Evolutionary conservation across 1,140 invertebrate genomes (phyloP), one percentile per base, ranked within the genome.

Genomic region (Musca vetustissima): DNA sequence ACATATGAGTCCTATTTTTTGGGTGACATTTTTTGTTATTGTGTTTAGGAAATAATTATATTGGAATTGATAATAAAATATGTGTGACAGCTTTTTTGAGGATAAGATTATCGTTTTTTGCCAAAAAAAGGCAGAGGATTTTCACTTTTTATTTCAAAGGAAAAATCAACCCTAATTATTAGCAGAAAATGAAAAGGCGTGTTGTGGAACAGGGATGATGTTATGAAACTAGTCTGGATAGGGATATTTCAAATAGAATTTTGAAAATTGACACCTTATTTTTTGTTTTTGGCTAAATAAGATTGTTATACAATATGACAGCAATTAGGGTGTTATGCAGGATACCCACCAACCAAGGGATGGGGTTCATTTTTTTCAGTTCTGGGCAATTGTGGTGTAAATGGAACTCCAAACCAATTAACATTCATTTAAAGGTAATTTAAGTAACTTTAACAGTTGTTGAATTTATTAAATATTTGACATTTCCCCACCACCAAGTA

Each of bases 391-490:
- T 43, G 36, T 43, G 36, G 36, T 43, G 36, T 43, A 43, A 43
- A 43, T 1, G 28, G 24, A 59, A 15, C 25, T 59, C 55, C 28
- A 28, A 59, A 59, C 24, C 55, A 59, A 59, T 59, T 59, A 59
- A 59, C 24, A 59, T 14, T 32, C 15, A 15, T n/a, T n/a, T 15
- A 59, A 55, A 32, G 55, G 55, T 59, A 59, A 59, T 59, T 59
- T 59, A 59, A 59, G 55, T 28, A 32, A 28, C 24, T 17, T 59
- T 28, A 59, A 59, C 55, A 59, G 55, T 59, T 59, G 55, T 59
- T 59, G n/a, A 28, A 28, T 15, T 28, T 32, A 59, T 59, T 59
- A 59, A 59, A 59, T 59, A 59, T 59, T 59, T 43, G 36, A 43
- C 36, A 43, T 43, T 43, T 43, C 36, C 6, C 6, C 36, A 43